A percentile compares a stretch with the other conserved stretches of the same genome.
These are phyloP conservation scores for Apeltes quadracus DNA, from an alignment of 2,113 vertebrate species.

Conservation along the genomic window DNA sequence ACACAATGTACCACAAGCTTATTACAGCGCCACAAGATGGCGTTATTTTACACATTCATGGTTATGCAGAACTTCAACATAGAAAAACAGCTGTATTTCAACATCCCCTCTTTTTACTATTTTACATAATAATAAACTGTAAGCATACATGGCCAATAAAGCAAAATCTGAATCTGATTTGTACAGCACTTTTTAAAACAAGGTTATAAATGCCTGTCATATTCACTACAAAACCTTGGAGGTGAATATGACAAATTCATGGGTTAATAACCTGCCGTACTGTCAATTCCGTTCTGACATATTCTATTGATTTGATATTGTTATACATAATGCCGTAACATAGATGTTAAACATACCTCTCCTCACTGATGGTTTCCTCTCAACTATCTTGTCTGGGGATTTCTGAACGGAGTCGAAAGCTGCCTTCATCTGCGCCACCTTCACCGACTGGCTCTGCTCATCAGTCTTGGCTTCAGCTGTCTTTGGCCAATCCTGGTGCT, in stretches of 20 bases:
- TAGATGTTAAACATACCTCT: slow-evolving; percentile 75
- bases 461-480: slow-evolving; percentile 66
- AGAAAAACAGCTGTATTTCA: slow-evolving; percentile 43
- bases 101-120: slow-evolving; percentile 26
- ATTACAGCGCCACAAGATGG: slow-evolving; percentile 68
- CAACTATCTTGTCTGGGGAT: slow-evolving; percentile 68
- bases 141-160: no score
- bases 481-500: slow-evolving; percentile 72
- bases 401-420: slow-evolving; percentile 79
- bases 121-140: background rate
- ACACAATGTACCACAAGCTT: slow-evolving; percentile 44
- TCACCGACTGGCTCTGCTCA: slow-evolving; percentile 74
- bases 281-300: background rate
- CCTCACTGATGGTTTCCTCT: slow-evolving; percentile 77
- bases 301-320: background rate
- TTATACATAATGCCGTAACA: no score
- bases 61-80: slow-evolving; percentile 11
- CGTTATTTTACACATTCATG: slow-evolving; percentile 53
- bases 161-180: no score
- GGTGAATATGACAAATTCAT: slow-evolving; percentile 12
- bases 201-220: slow-evolving; percentile 21
- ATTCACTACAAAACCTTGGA: no score
- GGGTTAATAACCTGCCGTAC: background rate
- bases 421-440: slow-evolving; percentile 82
- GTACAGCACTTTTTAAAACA: background rate